phyloP scores from a whole-genome alignment of 1,140 invertebrate genomes.

The Proctacanthus coquilletti region DNA sequence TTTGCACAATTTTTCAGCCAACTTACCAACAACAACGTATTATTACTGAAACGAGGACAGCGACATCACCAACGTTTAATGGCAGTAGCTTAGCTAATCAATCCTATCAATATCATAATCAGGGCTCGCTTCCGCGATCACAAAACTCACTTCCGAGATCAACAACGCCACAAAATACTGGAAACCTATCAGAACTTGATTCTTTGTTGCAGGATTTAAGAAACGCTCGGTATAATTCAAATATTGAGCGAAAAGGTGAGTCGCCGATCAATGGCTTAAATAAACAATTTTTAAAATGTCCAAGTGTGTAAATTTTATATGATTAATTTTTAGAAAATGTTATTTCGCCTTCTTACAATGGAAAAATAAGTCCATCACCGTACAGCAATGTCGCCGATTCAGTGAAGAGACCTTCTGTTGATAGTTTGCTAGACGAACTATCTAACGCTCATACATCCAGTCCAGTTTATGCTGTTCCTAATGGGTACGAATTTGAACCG shows the following conservation, averaged over 20 bases:
- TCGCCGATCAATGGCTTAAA: no score
- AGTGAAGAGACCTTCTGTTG: conserved; percentile 55
- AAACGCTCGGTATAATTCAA: conserved; percentile 55
- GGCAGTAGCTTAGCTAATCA: conserved; percentile 10
- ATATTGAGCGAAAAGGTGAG: conserved; percentile 27
- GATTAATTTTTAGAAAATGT: not conserved
- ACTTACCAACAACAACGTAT: conserved; percentile 48
- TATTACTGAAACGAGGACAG: conserved; percentile 34
- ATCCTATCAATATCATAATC: conserved; percentile 16
- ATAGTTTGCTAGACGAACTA: conserved; percentile 75
- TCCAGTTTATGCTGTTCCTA: conserved; percentile 43
- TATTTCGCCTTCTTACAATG: not conserved
- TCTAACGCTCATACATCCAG: conserved; percentile 31
- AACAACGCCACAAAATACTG: conserved; percentile 9
- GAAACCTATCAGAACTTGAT: conserved; percentile 80
- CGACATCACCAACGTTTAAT: conserved; percentile 13
- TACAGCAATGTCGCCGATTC: conserved; percentile 5
- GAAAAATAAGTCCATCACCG: not conserved
- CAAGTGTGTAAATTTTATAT: not conserved
- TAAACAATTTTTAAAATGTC: no score
- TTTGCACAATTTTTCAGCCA: conserved; percentile 39
- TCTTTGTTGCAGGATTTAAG: conserved; percentile 82
- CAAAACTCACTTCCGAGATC: conserved; percentile 5
- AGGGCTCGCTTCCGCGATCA: conserved; percentile 19
- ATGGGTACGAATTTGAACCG: conserved; percentile 45